A percentile compares a stretch with the other conserved stretches of the same genome.
Evolutionary conservation across 2,797 vertebrate genomes (phyloP).

Genomic region (Echeneis naucrates): DNA sequence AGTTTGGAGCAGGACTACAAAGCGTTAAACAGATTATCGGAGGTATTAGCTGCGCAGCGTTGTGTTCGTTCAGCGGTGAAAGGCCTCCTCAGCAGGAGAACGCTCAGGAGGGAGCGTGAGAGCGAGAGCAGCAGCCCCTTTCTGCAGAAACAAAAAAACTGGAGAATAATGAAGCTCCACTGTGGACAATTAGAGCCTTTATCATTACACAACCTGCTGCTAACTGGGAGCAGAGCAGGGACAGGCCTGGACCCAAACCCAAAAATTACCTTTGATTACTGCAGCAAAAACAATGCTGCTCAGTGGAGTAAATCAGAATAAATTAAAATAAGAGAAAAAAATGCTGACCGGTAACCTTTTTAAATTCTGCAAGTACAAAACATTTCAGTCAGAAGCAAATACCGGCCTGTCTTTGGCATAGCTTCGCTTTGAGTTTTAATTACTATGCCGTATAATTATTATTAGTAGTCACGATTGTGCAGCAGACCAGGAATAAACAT

Average conservation of each 20-base stretch:
- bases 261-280: neutral
- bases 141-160: slow-evolving; percentile 29
- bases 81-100: slow-evolving; percentile 64
- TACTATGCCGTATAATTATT: slow-evolving; percentile 21
- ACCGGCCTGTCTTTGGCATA: slow-evolving; percentile 21
- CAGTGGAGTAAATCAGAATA: neutral
- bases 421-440: slow-evolving; percentile 24
- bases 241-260: slow-evolving; percentile 6
- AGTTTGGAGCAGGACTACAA: slow-evolving; percentile 7
- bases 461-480: slow-evolving; percentile 9
- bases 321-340: too few species aligned
- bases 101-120: slow-evolving; percentile 4
- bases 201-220: slow-evolving; percentile 41
- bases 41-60: slow-evolving; percentile 49
- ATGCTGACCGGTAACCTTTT: neutral
- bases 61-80: slow-evolving; percentile 55
- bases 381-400: slow-evolving; percentile 22
- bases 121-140: slow-evolving; percentile 2
- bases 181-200: slow-evolving; percentile 60
- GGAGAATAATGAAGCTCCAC: slow-evolving; percentile 42
- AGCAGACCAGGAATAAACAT: too few species aligned
- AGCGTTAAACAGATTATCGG: slow-evolving; percentile 67
- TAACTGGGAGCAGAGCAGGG: slow-evolving; percentile 28
- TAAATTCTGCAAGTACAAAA: neutral
- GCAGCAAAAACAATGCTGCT: neutral